A percentile compares a stretch with the other conserved stretches of the same genome.
Conservation (phyloP, 2,797 vertebrate species). For the Lophotriccus pileatus region DNA sequence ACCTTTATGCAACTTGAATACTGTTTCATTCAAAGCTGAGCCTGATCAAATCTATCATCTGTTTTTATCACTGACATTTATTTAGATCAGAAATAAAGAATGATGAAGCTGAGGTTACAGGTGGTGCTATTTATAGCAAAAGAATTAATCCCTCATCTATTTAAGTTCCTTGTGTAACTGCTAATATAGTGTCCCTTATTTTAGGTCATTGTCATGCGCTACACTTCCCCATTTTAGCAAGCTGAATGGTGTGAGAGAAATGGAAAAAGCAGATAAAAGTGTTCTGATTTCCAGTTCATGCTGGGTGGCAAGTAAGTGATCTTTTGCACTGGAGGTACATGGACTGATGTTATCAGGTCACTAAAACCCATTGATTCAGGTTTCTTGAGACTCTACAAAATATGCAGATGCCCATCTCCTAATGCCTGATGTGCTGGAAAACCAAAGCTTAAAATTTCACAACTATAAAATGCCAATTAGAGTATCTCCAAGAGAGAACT, state of each 20-base stretch:
- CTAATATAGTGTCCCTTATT: conserved; percentile 18
- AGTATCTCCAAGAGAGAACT: background rate
- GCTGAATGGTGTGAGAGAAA: background rate
- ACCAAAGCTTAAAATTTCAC: background rate
- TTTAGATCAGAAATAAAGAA: conserved; percentile 49
- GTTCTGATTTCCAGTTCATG: background rate
- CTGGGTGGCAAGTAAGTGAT: background rate
- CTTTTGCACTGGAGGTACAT: background rate
- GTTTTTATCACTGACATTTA: background rate
- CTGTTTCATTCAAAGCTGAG: background rate
- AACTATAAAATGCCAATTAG: background rate
- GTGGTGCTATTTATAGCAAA: conserved; percentile 30
- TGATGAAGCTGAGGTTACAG: conserved; percentile 20
- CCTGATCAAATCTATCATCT: background rate
- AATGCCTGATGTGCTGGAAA: background rate
- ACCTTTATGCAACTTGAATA: background rate
- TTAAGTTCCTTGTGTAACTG: background rate
- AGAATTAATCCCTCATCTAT: conserved; percentile 33
- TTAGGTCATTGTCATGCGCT: conserved; percentile 22
- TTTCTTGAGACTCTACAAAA: background rate
- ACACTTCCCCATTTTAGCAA: background rate
- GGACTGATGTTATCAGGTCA: background rate
- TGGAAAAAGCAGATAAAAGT: background rate
- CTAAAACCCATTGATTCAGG: background rate
- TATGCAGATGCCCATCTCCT: background rate